A percentile compares a stretch with the other conserved stretches of the same genome.
phyloP scores from a whole-genome alignment of 1,140 invertebrate species.

The Bombus sibiricus region DNA sequence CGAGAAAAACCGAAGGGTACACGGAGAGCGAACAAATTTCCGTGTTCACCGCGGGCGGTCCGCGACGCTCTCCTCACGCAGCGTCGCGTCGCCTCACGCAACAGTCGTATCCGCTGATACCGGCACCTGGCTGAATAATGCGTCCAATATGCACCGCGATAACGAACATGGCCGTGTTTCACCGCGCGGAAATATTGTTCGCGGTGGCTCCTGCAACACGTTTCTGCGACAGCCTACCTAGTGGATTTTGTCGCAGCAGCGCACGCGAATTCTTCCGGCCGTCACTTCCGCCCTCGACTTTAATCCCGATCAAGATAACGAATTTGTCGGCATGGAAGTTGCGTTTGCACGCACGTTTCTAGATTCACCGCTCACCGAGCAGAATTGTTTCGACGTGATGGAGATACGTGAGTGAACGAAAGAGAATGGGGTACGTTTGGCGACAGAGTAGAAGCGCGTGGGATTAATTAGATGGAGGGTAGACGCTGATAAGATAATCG shows the following conservation, averaged over 20 bases:
- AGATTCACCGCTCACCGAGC: too few relatives aligned
- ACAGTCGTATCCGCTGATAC: constrained; percentile 30
- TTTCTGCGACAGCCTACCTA: constrained; percentile 9
- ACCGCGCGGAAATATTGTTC: constrained; percentile 35
- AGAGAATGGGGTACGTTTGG: not conserved
- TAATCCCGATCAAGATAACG: constrained; percentile 35
- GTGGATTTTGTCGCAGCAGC: constrained; percentile 24
- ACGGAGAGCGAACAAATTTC: constrained; percentile 4
- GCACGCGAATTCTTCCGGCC: constrained; percentile 46
- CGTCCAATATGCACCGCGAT: constrained; percentile 48
- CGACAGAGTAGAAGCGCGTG: too few relatives aligned
- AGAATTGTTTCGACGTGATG: not conserved
- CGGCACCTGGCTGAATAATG: constrained; percentile 37
- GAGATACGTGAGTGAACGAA: not conserved
- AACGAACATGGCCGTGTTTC: constrained; percentile 40
- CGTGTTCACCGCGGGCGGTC: constrained; percentile 29
- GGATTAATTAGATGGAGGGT: constrained; percentile 1
- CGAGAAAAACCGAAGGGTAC: not conserved
- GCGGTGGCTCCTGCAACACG: constrained; percentile 21
- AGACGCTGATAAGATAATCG: not conserved
- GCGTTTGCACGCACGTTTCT: constrained; percentile 16
- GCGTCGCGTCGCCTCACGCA: constrained; percentile 23
- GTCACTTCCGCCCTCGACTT: not conserved
- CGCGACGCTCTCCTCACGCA: constrained; percentile 45
- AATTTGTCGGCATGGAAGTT: not conserved